Conservation (phyloP, 2,113 vertebrate genomes). For the Hyaena hyaena region DNA sequence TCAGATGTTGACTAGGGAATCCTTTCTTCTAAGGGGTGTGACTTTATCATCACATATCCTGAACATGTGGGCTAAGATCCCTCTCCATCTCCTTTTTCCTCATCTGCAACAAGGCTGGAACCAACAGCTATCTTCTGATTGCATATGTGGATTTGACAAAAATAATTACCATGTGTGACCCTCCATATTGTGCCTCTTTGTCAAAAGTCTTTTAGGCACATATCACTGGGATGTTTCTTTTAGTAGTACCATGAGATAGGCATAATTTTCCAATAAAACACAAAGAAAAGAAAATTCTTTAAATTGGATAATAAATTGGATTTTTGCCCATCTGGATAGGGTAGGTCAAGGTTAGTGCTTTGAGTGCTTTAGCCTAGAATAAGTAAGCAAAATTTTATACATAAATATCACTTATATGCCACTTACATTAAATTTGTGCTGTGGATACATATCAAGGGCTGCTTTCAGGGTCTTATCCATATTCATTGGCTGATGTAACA, state of each 20-base stretch:
- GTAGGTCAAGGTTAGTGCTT: slow-evolving; percentile 70
- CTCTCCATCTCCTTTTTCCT: neutral
- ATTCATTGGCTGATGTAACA: slow-evolving; percentile 70
- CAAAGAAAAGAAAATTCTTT: slow-evolving; percentile 63
- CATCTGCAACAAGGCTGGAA: neutral
- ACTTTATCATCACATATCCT: neutral
- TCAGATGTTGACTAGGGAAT: neutral
- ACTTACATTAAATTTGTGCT: slow-evolving; percentile 73
- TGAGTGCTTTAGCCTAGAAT: slow-evolving; percentile 62
- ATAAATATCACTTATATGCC: slow-evolving; percentile 75
- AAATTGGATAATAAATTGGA: slow-evolving; percentile 73
- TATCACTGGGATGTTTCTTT: neutral
- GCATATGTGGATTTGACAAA: neutral
- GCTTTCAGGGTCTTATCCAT: slow-evolving; percentile 70
- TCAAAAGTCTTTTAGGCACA: slow-evolving; percentile 16
- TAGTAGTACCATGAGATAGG: neutral
- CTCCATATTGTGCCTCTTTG: neutral
- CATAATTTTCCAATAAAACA: slow-evolving; percentile 59
- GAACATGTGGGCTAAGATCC: neutral
- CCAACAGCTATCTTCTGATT: neutral
- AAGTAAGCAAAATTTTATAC: slow-evolving; percentile 66
- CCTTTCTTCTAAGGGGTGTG: neutral
- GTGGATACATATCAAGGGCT: slow-evolving; percentile 26
- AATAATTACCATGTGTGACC: neutral
- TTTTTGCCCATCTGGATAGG: slow-evolving; percentile 66